These are phyloP conservation scores for Corythornis madagascariensis DNA, from an alignment of 2,113 vertebrate genomes.

Conservation along the genomic window DNA sequence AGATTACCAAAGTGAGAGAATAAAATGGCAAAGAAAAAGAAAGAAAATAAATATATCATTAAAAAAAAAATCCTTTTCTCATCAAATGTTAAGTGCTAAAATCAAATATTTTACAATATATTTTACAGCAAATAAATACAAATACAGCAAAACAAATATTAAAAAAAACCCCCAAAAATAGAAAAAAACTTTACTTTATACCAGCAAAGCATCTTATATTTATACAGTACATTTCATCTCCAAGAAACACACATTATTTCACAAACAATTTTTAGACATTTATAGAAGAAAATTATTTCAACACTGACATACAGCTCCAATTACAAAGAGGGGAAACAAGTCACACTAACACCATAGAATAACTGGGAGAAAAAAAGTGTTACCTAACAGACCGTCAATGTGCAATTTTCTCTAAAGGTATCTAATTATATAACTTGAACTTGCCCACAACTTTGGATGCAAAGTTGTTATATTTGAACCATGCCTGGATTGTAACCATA, in stretches of 20 bases:
- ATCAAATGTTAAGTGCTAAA: not conserved
- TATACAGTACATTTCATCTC: not conserved
- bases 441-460: not conserved
- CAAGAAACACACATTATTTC: not conserved
- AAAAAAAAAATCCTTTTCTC: not conserved
- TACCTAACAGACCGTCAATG: not conserved
- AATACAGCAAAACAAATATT: not conserved
- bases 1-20: not conserved
- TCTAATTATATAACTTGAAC: not conserved
- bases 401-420: not conserved
- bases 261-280: not conserved
- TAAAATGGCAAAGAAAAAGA: not conserved
- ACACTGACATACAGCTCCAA: not conserved
- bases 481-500: not conserved
- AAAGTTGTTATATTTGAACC: not conserved
- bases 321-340: not conserved
- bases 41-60: not conserved
- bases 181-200: not conserved
- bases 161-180: not conserved
- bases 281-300: not conserved
- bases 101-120: too few relatives aligned
- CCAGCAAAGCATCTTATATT: not conserved
- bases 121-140: too few relatives aligned
- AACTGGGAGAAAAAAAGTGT: not conserved
- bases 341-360: not conserved